These are phyloP conservation scores for Fistularia tabacaria DNA, from an alignment of 2,797 vertebrate species.

Conservation along the genomic window DNA sequence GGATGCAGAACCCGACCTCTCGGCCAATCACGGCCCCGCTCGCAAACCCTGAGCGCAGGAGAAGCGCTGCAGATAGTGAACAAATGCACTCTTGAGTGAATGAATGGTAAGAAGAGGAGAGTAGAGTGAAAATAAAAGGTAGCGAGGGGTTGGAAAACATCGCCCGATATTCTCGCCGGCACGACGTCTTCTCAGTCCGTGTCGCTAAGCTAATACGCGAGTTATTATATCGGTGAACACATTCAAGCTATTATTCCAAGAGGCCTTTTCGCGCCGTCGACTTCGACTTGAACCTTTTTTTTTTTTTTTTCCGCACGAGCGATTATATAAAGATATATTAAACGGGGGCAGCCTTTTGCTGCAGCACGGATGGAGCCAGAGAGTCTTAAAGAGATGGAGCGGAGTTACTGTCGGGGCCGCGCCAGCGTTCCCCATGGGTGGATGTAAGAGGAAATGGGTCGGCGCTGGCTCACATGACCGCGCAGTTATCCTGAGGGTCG, in stretches of 20 bases:
- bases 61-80: too few species aligned
- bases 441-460: conserved; percentile 39
- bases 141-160: too few species aligned
- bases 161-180: too few species aligned
- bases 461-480: conserved; percentile 31
- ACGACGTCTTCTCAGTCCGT: too few species aligned
- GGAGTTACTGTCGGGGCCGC: conserved; percentile 24
- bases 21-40: too few species aligned
- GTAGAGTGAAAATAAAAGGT: too few species aligned
- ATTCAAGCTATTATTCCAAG: background rate
- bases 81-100: too few species aligned
- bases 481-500: conserved; percentile 28
- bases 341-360: conserved; percentile 8
- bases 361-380: conserved; percentile 1
- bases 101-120: too few species aligned
- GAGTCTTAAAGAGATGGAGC: conserved; percentile 15
- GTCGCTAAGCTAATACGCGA: too few species aligned
- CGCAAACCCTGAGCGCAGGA: too few species aligned
- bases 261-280: background rate
- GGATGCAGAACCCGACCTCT: too few species aligned
- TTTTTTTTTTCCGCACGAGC: conserved; percentile 9
- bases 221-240: too few species aligned
- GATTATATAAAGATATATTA: conserved; percentile 8
- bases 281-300: background rate
- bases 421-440: conserved; percentile 28